phyloP scores from a whole-genome alignment of 2,797 vertebrate species.

The Coccyzus lansbergi region DNA sequence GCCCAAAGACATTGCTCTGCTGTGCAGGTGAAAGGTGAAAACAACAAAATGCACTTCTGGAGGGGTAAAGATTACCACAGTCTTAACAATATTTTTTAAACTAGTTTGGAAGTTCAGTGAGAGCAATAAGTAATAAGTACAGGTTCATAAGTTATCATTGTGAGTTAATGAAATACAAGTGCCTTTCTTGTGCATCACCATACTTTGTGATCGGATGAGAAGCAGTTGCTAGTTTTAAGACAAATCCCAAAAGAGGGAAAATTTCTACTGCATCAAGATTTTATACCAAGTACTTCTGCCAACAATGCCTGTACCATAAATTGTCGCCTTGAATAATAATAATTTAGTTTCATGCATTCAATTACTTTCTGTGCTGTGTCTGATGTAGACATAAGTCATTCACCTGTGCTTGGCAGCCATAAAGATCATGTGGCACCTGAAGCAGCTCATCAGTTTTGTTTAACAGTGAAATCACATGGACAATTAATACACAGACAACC shows the following conservation, averaged over 20 bases:
- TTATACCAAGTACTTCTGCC: not conserved
- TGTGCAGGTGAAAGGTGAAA: fast-evolving
- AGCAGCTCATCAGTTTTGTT: not conserved
- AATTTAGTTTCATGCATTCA: not conserved
- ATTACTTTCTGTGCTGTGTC: not conserved
- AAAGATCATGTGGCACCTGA: not conserved
- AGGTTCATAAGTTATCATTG: not conserved
- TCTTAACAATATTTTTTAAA: not conserved
- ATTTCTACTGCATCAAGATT: not conserved
- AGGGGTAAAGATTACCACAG: not conserved
- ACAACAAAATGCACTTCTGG: not conserved
- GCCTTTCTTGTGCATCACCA: not conserved
- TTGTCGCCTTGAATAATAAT: not conserved
- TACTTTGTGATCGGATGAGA: not conserved
- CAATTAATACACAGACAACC: not conserved
- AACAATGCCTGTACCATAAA: not conserved
- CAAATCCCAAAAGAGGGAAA: not conserved
- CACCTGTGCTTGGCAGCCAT: not conserved
- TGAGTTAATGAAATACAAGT: not conserved
- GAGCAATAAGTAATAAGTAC: not conserved
- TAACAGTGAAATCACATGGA: not conserved
- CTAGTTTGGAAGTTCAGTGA: not conserved
- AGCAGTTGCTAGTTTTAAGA: not conserved
- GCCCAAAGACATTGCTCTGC: fast-evolving
- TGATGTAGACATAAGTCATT: not conserved